These are phyloP conservation scores for Homalodisca vitripennis DNA, from an alignment of 1,140 invertebrate species.

Conservation along the genomic window DNA sequence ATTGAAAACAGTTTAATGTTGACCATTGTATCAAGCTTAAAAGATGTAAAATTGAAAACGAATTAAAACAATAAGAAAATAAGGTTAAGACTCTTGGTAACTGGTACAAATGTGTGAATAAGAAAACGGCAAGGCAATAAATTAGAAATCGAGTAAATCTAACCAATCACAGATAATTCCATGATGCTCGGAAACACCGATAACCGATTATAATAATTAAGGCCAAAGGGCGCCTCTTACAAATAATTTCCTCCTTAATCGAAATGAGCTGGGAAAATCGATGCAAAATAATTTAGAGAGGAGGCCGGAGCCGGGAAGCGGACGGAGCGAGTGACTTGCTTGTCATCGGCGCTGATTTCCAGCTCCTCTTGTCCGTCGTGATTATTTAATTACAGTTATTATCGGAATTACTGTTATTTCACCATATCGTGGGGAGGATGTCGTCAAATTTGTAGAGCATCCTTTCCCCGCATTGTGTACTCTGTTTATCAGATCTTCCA, in stretches of 20 bases:
- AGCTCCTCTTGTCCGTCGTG: background rate
- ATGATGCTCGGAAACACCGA: too few relatives aligned
- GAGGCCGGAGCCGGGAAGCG: background rate
- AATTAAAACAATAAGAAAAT: too few relatives aligned
- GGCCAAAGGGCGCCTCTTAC: too few relatives aligned
- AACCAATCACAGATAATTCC: too few relatives aligned
- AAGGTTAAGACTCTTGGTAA: too few relatives aligned
- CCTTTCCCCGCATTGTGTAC: constrained; percentile 9
- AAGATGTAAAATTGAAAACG: too few relatives aligned
- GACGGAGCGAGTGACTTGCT: constrained; percentile 5
- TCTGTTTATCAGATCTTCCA: background rate
- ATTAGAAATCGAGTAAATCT: too few relatives aligned
- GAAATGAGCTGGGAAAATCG: constrained; percentile 13
- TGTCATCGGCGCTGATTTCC: background rate
- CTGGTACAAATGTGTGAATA: too few relatives aligned
- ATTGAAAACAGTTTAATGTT: too few relatives aligned
- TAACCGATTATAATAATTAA: too few relatives aligned
- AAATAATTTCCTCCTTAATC: constrained; percentile 7
- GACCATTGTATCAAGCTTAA: too few relatives aligned
- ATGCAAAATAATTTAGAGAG: constrained; percentile 13
- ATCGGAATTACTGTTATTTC: constrained; percentile 11
- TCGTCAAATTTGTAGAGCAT: background rate
- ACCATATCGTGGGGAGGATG: constrained; percentile 9
- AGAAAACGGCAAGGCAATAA: too few relatives aligned
- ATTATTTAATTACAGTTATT: constrained; percentile 16